Evolutionary conservation across 2,888 invertebrate genomes (phyloP), one percentile per base, ranked within the genome.

Genomic region (Microctonus brassicae): DNA sequence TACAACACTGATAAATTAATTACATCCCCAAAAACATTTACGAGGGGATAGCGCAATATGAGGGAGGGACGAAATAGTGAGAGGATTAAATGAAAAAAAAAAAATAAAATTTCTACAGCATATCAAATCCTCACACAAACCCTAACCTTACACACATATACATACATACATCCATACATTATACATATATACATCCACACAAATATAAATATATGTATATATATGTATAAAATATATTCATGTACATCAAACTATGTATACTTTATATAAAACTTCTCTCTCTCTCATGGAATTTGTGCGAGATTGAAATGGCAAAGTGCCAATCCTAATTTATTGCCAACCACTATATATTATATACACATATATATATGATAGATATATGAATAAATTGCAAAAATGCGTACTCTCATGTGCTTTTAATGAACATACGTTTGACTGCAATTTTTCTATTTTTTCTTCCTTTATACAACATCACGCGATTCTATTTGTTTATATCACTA

Each of bases 241-340:
- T n/a, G n/a, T n/a, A n/a, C n/a, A n/a, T n/a, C n/a, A n/a, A n/a
- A n/a, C n/a, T n/a, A n/a, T n/a, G n/a, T 47, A 17, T 47, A 17
- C 47, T 47, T 47, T 9, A 47, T 47, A 36, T 62, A 24, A 24
- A 58, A 58, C 80, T 79, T 82, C 80, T 82, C 82, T 80, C 80
- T 77, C 77, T 75, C 47, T n/a, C 80, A 83, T n/a, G n/a, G 82
- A 80, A 82, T 82, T 79, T 80, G 47, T 47, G 77, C 80, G 81
- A 84, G 82, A 84, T 85, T 84, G 84, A 84, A 84, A 85, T 85
- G 85, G 85, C 84, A 84, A 76, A 74, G 82, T 82, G 85, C 85
- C 84, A 84, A 83, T 84, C 79, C 82, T 82, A 84, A 84, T 83
- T 84, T 82, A 84, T 84, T 82, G 83, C 47, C 47, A 20, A 52